Evolutionary conservation across 2,888 invertebrate genomes (phyloP), one percentile per base, ranked within the genome.

Genomic region (Phortica magna): DNA sequence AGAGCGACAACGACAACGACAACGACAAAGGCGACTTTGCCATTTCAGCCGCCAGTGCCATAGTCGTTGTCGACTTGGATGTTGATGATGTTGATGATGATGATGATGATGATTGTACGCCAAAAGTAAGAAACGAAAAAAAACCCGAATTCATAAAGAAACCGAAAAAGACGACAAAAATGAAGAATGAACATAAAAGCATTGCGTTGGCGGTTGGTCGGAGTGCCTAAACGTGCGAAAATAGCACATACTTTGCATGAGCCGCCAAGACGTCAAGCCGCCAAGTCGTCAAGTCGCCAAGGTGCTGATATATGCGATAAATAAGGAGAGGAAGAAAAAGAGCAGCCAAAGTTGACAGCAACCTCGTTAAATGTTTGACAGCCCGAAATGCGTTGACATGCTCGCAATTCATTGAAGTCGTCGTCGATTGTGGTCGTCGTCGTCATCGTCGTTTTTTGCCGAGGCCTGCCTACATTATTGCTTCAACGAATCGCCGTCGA

Each of bases 281-380:
- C n/a, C n/a, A 55, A 17, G n/a, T 4, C 5, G 31, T 4, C 0
- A 31, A 31, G 31, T 31, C 17, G 55, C n/a, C n/a, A n/a, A 61
- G 61, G 17, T 61, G 22, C 61, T 61, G 22, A 17, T 22, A 61
- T 22, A 22, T 61, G 61, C 19, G 10, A 61, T 67, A 14, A 67
- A 6, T 3, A 67, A 67, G n/a, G n/a, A n/a, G n/a, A 7, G 4
- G 41, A 67, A 67, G 7, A 67, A 31, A 64, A 19, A 22, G 39
- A 22, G 19, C 67, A 17, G n/a, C 14, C 41, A 61, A 68, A n/a
- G 19, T 12, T 67, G n/a, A 31, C 70, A 7, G 9, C 42, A 59
- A 59, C 39, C 61, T 73, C 42, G 73, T 73, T 73, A 73, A 73
- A 73, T 43, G 73, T 59, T 73, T 73, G 73, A 73, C 73, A 73